Conservation (phyloP, 2,113 vertebrate species). For the Aepyceros melampus region DNA sequence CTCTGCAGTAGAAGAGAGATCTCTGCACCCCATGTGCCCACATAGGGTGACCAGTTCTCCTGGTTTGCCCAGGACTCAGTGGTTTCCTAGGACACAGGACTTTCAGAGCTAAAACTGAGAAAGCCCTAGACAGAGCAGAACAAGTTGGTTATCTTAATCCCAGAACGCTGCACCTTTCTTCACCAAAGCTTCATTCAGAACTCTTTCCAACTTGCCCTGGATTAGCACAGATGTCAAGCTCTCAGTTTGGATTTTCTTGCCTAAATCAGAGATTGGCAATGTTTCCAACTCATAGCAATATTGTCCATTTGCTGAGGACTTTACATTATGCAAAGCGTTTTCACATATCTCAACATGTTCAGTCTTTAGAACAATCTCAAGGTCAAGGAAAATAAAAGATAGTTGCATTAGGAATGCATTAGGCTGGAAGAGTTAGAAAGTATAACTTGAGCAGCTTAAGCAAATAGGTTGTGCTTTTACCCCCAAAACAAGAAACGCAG, state of each 20-base stretch:
- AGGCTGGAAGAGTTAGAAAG: background rate
- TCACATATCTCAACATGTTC: background rate
- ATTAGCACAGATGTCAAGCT: background rate
- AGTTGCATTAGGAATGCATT: background rate
- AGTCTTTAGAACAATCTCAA: background rate
- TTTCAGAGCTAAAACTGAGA: background rate
- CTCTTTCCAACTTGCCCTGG: background rate
- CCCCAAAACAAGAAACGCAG: background rate
- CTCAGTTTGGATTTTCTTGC: background rate
- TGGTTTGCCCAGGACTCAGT: background rate
- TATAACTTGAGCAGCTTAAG: background rate
- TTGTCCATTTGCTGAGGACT: background rate
- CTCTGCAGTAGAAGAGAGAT: background rate
- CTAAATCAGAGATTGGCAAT: background rate
- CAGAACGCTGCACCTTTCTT: background rate
- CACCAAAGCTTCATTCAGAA: background rate
- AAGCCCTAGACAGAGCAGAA: background rate
- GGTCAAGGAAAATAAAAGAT: background rate
- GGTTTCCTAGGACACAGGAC: background rate
- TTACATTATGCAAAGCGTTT: background rate
- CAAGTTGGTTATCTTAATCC: background rate
- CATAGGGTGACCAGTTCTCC: no score
- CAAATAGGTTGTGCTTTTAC: background rate
- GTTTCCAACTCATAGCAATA: background rate
- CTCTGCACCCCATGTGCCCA: background rate